phyloP scores from a whole-genome alignment of 1,140 invertebrate genomes.

The Drosophila micromelanica region DNA sequence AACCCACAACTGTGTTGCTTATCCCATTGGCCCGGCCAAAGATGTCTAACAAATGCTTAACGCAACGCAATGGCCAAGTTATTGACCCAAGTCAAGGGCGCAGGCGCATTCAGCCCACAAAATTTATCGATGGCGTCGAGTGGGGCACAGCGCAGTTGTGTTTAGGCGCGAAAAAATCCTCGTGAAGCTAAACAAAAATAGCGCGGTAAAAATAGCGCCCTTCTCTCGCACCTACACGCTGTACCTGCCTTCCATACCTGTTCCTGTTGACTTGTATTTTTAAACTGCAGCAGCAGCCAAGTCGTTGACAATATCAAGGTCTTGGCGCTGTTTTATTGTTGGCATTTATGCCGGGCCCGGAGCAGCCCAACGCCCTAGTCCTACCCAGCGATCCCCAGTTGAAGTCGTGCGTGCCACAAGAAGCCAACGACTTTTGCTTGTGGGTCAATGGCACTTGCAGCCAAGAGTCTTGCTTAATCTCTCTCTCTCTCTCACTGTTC shows the following conservation, averaged over 20 bases:
- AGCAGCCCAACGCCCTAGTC: conserved; percentile 4
- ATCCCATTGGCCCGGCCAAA: neutral
- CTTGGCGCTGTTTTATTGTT: conserved; percentile 35
- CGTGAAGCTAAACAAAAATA: conserved; percentile 52
- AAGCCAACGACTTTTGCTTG: conserved; percentile 73
- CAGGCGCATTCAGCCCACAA: conserved; percentile 31
- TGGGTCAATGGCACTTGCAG: conserved; percentile 72
- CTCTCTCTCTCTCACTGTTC: neutral
- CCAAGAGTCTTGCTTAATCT: neutral
- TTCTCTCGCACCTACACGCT: neutral
- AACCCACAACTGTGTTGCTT: neutral
- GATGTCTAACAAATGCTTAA: neutral
- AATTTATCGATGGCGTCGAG: conserved; percentile 24
- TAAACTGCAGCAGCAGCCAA: conserved; percentile 42
- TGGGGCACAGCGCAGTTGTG: neutral
- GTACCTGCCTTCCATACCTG: neutral
- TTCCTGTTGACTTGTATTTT: conserved; percentile 41
- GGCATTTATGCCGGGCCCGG: neutral
- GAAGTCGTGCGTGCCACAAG: conserved; percentile 36
- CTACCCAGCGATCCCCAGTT: neutral
- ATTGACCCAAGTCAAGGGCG: conserved; percentile 71
- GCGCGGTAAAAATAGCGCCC: conserved; percentile 60
- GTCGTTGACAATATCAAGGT: conserved; percentile 77
- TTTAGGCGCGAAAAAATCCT: conserved; percentile 63
- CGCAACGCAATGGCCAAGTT: conserved; percentile 20